Evolutionary conservation across 2,113 vertebrate species (phyloP), one percentile per base, ranked within the genome.

Genomic region (Oreochromis spilurus): DNA sequence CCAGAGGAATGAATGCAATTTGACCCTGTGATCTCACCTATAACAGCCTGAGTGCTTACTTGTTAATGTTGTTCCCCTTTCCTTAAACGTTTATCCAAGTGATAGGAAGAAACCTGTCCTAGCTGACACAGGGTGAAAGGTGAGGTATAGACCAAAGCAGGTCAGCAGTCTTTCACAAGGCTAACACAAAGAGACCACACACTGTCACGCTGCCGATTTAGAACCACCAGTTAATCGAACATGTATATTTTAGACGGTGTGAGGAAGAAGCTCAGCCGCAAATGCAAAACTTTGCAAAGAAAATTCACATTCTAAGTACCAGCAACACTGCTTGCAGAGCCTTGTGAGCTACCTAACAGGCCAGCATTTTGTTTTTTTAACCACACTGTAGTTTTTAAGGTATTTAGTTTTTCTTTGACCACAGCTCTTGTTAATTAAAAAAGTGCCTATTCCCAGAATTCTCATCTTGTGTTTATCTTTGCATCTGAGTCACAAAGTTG

Each of bases 1-100:
- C n/a, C 70, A 80, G 38, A 88, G 26, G 31, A 72, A 19, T 85
- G 80, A 81, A 67, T 72, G 53, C 31, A 85, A 31, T 86, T 87
- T 34, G 70, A 89, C 82, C 60, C 79, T 87, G 82, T 67, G 31
- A 88, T 89, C 82, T 86, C 5, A 86, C 89, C 67, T 87, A 31
- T 84, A 31, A n/a, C 19, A 67, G 58, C 36, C 9, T 1, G 21
- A 2, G 29, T 54, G 50, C n/a, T 80, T 6, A 19, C 48, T 78
- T 84, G 9, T 1, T 50, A 50, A 50, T n/a, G 26, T 77, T 50
- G 70, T 26, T 31, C 19, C 70, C 26, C 45, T 50, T 77, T 50
- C 26, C 0, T 50, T 31, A 77, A 50, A 77, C 16, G 10, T 31
- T 29, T 50, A 77, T 77, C 70, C 45, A 31, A 19, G 45, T 77